A percentile compares a stretch with the other conserved stretches of the same genome.
phyloP scores from a whole-genome alignment of 2,113 vertebrate species.

The Caretta caretta region DNA sequence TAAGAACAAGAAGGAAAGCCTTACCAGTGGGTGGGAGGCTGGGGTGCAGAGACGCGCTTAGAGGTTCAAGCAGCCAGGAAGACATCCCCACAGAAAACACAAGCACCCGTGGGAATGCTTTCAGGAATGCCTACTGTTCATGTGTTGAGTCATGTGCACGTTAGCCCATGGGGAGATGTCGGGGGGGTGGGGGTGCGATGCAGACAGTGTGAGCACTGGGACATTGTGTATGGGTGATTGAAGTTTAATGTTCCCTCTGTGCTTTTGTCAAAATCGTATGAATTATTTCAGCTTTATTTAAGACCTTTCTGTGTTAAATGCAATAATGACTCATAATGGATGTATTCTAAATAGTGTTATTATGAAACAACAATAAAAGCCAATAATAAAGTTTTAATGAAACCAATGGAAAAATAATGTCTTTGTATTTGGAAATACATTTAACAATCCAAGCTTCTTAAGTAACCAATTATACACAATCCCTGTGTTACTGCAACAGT shows the following conservation, averaged over 20 bases:
- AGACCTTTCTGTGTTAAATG: not conserved
- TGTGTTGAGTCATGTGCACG: not conserved
- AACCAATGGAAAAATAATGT: not conserved
- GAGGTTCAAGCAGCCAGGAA: not conserved
- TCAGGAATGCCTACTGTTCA: not conserved
- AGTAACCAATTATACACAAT: not conserved
- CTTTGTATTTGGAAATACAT: not conserved
- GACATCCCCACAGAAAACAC: not conserved
- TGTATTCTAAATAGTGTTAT: not conserved
- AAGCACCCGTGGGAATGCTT: not conserved
- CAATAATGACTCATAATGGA: not conserved
- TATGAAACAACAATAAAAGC: not conserved
- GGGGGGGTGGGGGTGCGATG: not conserved
- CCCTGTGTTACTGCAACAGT: not conserved
- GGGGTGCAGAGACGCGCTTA: not conserved
- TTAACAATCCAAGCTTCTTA: not conserved
- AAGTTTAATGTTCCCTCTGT: not conserved
- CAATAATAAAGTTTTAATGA: not conserved
- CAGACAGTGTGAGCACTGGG: not conserved
- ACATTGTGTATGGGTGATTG: not conserved
- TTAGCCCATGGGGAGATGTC: not conserved
- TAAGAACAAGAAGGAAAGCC: not conserved
- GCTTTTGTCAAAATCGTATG: not conserved
- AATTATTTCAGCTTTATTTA: not conserved
- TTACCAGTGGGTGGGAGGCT: not conserved